Evolutionary conservation across 2,113 vertebrate genomes (phyloP), one percentile per base, ranked within the genome.

Genomic region (Triplophysa tibetana): DNA sequence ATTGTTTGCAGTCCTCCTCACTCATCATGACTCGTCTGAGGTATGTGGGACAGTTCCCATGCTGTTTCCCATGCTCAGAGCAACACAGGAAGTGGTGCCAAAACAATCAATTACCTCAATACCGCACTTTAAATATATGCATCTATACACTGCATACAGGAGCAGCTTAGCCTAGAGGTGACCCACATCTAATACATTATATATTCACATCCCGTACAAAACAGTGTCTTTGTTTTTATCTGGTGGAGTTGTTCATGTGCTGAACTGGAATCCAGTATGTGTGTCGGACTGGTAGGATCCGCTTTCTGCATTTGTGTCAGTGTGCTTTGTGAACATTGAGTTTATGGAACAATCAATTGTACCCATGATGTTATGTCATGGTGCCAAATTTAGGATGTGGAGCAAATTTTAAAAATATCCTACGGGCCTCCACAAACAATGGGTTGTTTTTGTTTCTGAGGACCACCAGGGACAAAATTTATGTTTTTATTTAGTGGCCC

Each of bases 21-120:
- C 12, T 65, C 64, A 45, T 70, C 64, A 56, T 70, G 78, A 81
- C 61, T 66, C 41, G 56, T 52, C 77, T 24, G 68, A 86, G 80
- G 78, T 85, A 88, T 88, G 52, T 86, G 81, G 83, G 81, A 50
- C 77, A 85, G 70, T 65, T 86, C 84, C 84, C 87, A 82, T 75
- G 84, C 78, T 4, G 68, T 72, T 50, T 77, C 58, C 82, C 33
- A 26, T 62, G 69, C 63, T 61, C 79, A 38, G 12, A 41, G 63
- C 26, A n/a, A 24, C 50, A 43, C 70, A 73, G 70, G 45, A 74
- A 48, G 26, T 68, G 14, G 60, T 50, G 72, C 23, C 41, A 38
- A 26, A n/a, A 74, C 41, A 63, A 17, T 9, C n/a, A 41, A n/a
- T 8, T 4, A 63, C 54, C 45, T 48, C 65, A 75, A 52, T 70